Percentiles rank a stretch among this genome's conserved stretches.
Conservation (phyloP, 2,113 vertebrate species). For the Aphyosemion australe region DNA sequence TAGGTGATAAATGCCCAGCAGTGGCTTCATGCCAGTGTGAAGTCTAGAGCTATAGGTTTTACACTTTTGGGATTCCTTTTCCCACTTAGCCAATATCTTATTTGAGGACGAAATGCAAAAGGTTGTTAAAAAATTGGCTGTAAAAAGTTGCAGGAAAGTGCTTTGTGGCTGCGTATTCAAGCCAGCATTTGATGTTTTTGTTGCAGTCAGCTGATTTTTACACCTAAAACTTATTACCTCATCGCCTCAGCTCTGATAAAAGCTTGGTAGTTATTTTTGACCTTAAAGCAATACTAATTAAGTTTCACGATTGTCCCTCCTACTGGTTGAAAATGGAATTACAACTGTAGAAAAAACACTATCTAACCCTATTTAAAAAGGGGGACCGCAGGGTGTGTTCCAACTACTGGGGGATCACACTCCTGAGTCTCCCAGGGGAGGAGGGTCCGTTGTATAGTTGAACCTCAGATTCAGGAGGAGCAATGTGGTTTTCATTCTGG, state of each 20-base stretch:
- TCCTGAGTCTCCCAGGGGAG: no score
- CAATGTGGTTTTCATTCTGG: no score
- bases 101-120: not conserved
- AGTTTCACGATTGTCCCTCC: no score
- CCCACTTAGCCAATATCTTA: not conserved
- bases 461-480: no score
- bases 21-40: not conserved
- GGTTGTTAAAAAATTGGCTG: not conserved
- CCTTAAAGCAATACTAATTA: no score
- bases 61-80: not conserved
- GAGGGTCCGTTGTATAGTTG: no score
- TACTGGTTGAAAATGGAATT: no score
- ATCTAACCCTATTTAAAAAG: no score
- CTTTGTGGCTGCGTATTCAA: not conserved
- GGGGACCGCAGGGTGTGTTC: no score
- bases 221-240: not conserved
- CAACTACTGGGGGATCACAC: no score
- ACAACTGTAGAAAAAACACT: no score
- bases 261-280: no score
- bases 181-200: not conserved
- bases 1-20: not conserved
- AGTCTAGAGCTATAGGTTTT: not conserved
- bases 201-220: not conserved
- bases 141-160: not conserved
- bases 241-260: not conserved